Evolutionary conservation across 2,888 invertebrate genomes (phyloP).

Genomic region (Marasmarcha lunaedactyla): DNA sequence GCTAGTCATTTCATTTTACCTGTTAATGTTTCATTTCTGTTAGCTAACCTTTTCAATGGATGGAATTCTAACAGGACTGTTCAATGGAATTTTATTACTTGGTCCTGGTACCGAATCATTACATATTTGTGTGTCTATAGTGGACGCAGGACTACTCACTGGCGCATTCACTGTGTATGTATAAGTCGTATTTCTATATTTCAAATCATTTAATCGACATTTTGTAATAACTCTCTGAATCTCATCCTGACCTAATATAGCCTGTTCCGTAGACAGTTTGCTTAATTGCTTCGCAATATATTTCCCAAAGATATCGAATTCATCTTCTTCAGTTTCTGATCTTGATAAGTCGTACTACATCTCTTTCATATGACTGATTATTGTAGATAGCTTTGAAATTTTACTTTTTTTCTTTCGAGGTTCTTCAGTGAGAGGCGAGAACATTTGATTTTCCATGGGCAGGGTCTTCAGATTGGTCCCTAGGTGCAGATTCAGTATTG

Average conservation of each 20-base stretch:
- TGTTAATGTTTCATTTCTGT: too few relatives aligned
- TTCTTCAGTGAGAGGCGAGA: slow-evolving; percentile 4
- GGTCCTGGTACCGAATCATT: not conserved
- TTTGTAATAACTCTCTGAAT: too few relatives aligned
- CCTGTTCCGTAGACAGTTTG: slow-evolving; percentile 7
- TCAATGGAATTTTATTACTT: slow-evolving; percentile 8
- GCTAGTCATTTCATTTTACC: too few relatives aligned
- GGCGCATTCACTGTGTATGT: not conserved
- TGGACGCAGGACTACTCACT: slow-evolving; percentile 1
- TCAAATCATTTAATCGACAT: slow-evolving; percentile 2
- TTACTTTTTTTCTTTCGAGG: slow-evolving; percentile 13
- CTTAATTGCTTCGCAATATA: too few relatives aligned
- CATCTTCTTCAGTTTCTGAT: slow-evolving; percentile 10
- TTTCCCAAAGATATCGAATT: slow-evolving; percentile 8
- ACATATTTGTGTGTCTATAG: slow-evolving; percentile 4
- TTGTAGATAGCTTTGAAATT: slow-evolving; percentile 10
- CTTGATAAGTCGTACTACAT: too few relatives aligned
- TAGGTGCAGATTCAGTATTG: too few relatives aligned
- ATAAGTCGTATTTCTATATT: slow-evolving; percentile 5
- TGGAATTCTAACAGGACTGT: too few relatives aligned
- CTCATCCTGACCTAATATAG: slow-evolving; percentile 9
- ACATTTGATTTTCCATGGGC: not conserved
- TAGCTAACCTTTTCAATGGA: too few relatives aligned
- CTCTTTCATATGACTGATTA: too few relatives aligned
- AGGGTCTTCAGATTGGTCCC: slow-evolving; percentile 1